Conservation (phyloP, 2,797 vertebrate genomes). For the Amphiprion clarkii region DNA sequence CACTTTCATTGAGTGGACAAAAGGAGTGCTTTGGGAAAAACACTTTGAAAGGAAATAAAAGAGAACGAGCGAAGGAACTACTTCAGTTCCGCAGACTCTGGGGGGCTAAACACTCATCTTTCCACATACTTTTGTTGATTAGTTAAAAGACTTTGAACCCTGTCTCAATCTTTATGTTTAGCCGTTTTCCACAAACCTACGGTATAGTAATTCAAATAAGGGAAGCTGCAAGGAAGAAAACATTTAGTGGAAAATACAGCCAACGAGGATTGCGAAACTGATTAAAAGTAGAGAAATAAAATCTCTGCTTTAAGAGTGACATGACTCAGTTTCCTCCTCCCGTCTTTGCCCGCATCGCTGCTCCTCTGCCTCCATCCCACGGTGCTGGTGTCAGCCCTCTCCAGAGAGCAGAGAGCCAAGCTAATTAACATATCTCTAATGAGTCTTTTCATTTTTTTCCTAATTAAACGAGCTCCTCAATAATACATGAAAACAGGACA, state of each 20-base stretch:
- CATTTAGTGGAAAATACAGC: constrained; percentile 1
- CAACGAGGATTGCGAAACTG: constrained; percentile 8
- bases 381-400: constrained; percentile 73
- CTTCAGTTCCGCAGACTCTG: constrained; percentile 65
- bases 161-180: constrained; percentile 40
- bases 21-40: constrained; percentile 80
- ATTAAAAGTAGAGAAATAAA: constrained; percentile 29
- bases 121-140: constrained; percentile 68
- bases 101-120: constrained; percentile 68
- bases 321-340: constrained; percentile 63
- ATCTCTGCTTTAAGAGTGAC: constrained; percentile 19
- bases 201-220: constrained; percentile 16
- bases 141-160: constrained; percentile 63
- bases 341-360: constrained; percentile 47
- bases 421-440: constrained; percentile 89
- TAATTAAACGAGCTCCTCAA: constrained; percentile 88
- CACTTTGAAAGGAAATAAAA: constrained; percentile 77
- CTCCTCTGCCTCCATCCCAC: constrained; percentile 63
- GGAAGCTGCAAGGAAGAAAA: constrained; percentile 27
- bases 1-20: constrained; percentile 84
- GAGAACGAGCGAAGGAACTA: constrained; percentile 59
- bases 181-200: constrained; percentile 38
- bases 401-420: constrained; percentile 76
- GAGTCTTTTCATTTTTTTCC: constrained; percentile 88
- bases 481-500: constrained; percentile 89